Percentiles rank a stretch among this genome's conserved stretches.
phyloP scores from a whole-genome alignment of 2,797 vertebrate genomes.

The Prunella strophiata region DNA sequence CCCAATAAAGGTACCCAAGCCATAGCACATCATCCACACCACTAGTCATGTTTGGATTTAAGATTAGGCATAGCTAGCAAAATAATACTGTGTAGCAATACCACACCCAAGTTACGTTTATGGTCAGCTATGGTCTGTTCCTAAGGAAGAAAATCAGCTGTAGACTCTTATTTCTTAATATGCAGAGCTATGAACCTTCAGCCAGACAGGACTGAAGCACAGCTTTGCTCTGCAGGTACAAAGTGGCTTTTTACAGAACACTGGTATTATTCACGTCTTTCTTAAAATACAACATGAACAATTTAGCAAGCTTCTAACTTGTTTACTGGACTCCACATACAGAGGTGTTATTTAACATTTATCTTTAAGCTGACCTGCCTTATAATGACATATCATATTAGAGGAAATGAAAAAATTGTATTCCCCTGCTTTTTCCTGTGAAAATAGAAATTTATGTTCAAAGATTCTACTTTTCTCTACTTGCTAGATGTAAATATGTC shows the following conservation, averaged over 20 bases:
- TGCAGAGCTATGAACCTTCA: neutral
- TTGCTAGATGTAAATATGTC: constrained; percentile 75
- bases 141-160: neutral
- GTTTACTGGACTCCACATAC: constrained; percentile 28
- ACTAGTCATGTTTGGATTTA: neutral
- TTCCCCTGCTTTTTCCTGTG: constrained; percentile 29
- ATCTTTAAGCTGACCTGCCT: constrained; percentile 44
- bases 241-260: neutral
- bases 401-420: constrained; percentile 60
- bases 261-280: neutral
- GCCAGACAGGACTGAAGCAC: neutral
- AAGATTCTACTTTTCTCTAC: constrained; percentile 64
- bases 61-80: neutral
- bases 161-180: neutral
- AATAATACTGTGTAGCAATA: neutral
- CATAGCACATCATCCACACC: neutral
- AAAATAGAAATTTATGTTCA: constrained; percentile 69
- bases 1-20: neutral
- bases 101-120: neutral
- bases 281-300: constrained; percentile 17
- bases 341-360: constrained; percentile 57
- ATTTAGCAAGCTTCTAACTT: constrained; percentile 40
- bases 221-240: neutral
- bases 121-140: neutral
- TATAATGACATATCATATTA: constrained; percentile 34